A percentile compares a stretch with the other conserved stretches of the same genome.
Evolutionary conservation across 1,140 invertebrate genomes (phyloP).

Genomic region (Camponotus vicinus): DNA sequence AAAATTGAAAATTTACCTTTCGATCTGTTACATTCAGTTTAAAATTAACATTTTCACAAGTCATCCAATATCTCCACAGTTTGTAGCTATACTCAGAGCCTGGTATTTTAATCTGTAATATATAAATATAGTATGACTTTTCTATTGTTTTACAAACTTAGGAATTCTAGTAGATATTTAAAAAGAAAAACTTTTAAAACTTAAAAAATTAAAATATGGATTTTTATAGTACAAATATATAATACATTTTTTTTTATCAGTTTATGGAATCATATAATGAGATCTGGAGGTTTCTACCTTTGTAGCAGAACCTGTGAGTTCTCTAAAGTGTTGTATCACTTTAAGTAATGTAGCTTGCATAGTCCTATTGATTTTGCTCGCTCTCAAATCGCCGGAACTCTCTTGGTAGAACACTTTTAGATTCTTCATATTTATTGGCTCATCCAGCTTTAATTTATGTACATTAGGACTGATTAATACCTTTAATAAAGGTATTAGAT

Average conservation of each 20-base stretch:
- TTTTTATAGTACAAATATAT: neutral
- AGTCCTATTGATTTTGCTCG: slow-evolving; percentile 90
- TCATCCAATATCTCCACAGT: slow-evolving; percentile 92
- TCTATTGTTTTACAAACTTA: neutral
- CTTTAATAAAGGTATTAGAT: slow-evolving; percentile 91
- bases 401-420: slow-evolving; percentile 94
- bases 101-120: slow-evolving; percentile 85
- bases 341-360: slow-evolving; percentile 89
- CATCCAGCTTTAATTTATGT: slow-evolving; percentile 81
- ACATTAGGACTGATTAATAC: slow-evolving; percentile 87
- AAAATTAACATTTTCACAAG: slow-evolving; percentile 89
- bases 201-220: neutral
- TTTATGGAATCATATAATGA: slow-evolving; percentile 53
- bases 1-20: slow-evolving; percentile 83
- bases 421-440: slow-evolving; percentile 88
- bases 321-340: slow-evolving; percentile 86
- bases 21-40: slow-evolving; percentile 88
- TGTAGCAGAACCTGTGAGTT: slow-evolving; percentile 83
- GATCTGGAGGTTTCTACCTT: slow-evolving; percentile 73
- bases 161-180: neutral
- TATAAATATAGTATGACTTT: slow-evolving; percentile 8
- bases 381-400: slow-evolving; percentile 88
- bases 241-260: slow-evolving; percentile 33
- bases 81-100: slow-evolving; percentile 88
- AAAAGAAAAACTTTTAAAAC: slow-evolving; percentile 18